A percentile compares a stretch with the other conserved stretches of the same genome.
These are phyloP conservation scores for Alligator sinensis DNA, from an alignment of 2,113 vertebrate genomes.

Conservation along the genomic window DNA sequence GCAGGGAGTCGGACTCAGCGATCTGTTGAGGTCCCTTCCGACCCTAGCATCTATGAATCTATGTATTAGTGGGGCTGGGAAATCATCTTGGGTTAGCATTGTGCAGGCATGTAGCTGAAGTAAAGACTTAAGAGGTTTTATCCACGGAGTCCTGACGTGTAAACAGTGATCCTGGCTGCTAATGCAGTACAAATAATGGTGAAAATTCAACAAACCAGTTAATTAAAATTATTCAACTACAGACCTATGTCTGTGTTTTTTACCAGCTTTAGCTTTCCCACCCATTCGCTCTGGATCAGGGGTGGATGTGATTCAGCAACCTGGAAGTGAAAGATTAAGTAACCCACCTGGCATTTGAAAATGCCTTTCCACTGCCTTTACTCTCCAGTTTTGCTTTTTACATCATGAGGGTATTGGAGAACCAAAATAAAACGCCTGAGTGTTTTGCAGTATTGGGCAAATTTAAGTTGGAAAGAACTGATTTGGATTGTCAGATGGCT, in stretches of 20 bases:
- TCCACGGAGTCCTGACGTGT: too few species aligned
- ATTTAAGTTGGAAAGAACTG: neutral
- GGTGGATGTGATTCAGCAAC: neutral
- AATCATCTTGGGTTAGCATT: neutral
- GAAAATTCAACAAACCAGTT: neutral
- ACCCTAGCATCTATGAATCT: too few species aligned
- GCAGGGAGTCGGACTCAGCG: too few species aligned
- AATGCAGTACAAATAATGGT: neutral
- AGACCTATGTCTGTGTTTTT: neutral
- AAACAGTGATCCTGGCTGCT: too few species aligned
- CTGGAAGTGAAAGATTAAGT: neutral
- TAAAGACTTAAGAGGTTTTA: too few species aligned
- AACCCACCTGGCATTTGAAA: neutral
- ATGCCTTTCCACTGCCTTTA: neutral
- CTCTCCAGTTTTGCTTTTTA: neutral
- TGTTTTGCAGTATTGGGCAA: neutral
- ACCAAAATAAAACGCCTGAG: neutral
- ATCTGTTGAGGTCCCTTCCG: too few species aligned
- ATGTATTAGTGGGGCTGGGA: neutral
- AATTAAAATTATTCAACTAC: neutral
- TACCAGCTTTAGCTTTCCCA: neutral
- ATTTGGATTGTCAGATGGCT: neutral
- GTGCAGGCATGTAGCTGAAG: neutral
- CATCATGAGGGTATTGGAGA: neutral
- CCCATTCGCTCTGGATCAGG: rapidly evolving